Base-by-base conservation (phyloP, 1,140 invertebrate species). In the Zeugodacus cucurbitae region DNA sequence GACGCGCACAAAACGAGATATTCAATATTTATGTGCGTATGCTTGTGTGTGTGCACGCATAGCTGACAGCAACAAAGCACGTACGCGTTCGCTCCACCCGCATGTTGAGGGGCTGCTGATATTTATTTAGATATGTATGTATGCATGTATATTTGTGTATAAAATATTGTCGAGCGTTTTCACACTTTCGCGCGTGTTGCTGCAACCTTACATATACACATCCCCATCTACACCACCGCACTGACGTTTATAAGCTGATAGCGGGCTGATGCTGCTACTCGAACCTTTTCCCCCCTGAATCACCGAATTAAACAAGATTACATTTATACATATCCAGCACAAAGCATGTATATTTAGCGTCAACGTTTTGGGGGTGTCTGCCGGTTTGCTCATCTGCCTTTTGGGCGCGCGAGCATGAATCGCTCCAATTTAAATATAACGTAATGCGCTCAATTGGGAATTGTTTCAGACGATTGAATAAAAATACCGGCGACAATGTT, bases 391-490 rank as follows among this genome's bases (percentile, higher is more conserved):
- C 74, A 82, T 82, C 67, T 41, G 34, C 32, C 20, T 41, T 48
- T 48, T 82, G 26, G 32, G 5, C 20, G 1, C 14, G 14, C 22
- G 44, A 48, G 22, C 44, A 82, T 82, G 74, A 82, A 48, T 48
- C 74, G 41, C 74, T n/a, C 74, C 74, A 48, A 82, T 82, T 82
- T 82, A 82, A 82, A 82, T 82, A 82, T 29, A 82, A 48, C 41
- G 8, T 48, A 86, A 59, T 59, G 57, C 85, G 85, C 85, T 59
- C 85, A 86, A 86, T 86, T 86, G 85, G 85, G 85, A 86, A 86
- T 86, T 86, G 85, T 86, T 86, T 86, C 85, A 86, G 57, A 41
- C 57, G 57, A 86, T 59, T 86, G 85, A 86, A 86, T 86, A 58
- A 86, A 34, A 86, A 86, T 59, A 41, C 85, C 57, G 57, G 57